phyloP scores from a whole-genome alignment of 1,140 invertebrate species.

The Trialeurodes vaporariorum region DNA sequence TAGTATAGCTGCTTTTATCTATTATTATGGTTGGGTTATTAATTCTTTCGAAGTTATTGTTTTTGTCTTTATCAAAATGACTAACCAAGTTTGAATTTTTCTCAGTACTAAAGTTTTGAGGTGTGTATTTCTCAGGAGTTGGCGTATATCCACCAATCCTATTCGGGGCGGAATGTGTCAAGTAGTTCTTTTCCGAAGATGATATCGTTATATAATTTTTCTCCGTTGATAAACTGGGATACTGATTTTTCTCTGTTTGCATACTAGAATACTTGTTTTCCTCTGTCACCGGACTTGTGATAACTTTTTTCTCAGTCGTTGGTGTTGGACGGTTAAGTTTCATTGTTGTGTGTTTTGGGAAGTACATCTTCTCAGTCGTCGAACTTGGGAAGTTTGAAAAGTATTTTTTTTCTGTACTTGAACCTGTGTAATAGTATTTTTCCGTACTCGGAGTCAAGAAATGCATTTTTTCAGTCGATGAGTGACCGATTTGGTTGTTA shows the following conservation, averaged over 20 bases:
- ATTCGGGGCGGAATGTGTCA: neutral
- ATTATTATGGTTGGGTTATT: too few relatives aligned
- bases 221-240: neutral
- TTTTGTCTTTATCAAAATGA: too few relatives aligned
- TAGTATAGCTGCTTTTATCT: too few relatives aligned
- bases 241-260: neutral
- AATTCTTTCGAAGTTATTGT: too few relatives aligned
- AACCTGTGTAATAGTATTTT: neutral
- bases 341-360: constrained; percentile 4
- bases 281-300: neutral
- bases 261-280: neutral
- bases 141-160: too few relatives aligned
- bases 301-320: neutral
- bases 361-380: constrained; percentile 11
- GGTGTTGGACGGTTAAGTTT: constrained; percentile 5
- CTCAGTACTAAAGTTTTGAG: too few relatives aligned
- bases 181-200: neutral
- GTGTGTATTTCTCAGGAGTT: too few relatives aligned
- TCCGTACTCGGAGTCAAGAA: neutral
- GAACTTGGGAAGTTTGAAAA: neutral
- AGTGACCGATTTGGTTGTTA: neutral
- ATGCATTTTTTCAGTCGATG: neutral
- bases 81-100: too few relatives aligned
- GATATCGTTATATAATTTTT: neutral
- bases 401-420: neutral